Conservation (phyloP, 2,888 invertebrate species). For the Bellardia pandia region DNA sequence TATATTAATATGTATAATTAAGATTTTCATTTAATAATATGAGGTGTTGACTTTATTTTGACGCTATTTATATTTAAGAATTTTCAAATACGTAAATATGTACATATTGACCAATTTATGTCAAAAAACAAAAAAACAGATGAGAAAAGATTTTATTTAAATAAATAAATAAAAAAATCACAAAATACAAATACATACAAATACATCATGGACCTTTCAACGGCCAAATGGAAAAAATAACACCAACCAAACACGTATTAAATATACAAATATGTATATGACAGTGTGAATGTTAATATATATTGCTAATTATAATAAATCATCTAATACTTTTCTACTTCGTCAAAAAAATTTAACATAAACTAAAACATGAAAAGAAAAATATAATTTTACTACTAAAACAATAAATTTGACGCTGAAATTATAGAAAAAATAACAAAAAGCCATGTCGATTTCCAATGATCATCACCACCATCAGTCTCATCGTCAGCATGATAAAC, state of each 20-base stretch:
- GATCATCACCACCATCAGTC: not conserved
- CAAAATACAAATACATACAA: slow-evolving; percentile 28
- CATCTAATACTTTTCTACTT: slow-evolving; percentile 40
- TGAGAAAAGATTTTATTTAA: slow-evolving; percentile 26
- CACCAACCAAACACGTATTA: not conserved
- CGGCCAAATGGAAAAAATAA: slow-evolving; percentile 8
- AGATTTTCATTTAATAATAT: too few relatives aligned
- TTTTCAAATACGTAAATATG: slow-evolving; percentile 3
- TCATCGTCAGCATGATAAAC: slow-evolving; percentile 22
- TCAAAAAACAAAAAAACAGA: slow-evolving; percentile 35
- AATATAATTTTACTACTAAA: slow-evolving; percentile 9
- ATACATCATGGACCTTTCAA: slow-evolving; percentile 39
- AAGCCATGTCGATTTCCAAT: slow-evolving; percentile 29
- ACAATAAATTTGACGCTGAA: slow-evolving; percentile 31
- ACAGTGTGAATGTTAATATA: not conserved
- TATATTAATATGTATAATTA: too few relatives aligned
- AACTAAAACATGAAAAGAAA: slow-evolving; percentile 27
- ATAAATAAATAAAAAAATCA: slow-evolving; percentile 45
- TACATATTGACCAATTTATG: slow-evolving; percentile 30
- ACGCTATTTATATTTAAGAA: not conserved
- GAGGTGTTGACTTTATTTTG: too few relatives aligned
- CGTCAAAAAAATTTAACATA: slow-evolving; percentile 14
- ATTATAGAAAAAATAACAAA: slow-evolving; percentile 29
- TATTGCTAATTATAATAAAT: slow-evolving; percentile 56
- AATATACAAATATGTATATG: not conserved